phyloP scores from a whole-genome alignment of 2,797 vertebrate species.

The Gymnothorax reevesii region DNA sequence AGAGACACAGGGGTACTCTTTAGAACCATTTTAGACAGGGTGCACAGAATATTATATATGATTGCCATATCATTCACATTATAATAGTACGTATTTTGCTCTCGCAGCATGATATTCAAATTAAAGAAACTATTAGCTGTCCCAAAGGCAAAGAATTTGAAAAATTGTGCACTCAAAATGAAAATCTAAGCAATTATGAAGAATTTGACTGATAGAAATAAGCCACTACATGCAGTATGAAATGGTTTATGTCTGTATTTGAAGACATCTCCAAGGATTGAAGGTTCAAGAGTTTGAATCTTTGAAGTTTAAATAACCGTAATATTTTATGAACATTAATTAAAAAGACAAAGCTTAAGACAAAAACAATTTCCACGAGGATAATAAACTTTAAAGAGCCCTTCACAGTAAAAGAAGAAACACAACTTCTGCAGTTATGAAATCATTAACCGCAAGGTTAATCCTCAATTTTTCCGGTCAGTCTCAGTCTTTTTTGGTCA shows the following conservation, averaged over 20 bases:
- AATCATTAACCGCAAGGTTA: neutral
- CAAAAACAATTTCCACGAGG: neutral
- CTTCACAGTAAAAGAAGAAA: neutral
- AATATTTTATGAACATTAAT: neutral
- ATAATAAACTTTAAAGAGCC: constrained; percentile 10
- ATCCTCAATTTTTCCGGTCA: constrained; percentile 16
- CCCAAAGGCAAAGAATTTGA: neutral
- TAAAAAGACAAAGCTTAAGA: neutral
- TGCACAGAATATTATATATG: neutral
- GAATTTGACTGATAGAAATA: neutral
- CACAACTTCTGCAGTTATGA: neutral
- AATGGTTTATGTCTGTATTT: neutral
- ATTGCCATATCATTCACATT: neutral
- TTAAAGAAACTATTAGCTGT: neutral
- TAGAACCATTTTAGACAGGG: too few species aligned
- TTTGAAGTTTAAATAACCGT: neutral
- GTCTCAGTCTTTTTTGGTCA: constrained; percentile 25
- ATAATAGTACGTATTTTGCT: neutral
- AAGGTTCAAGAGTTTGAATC: neutral
- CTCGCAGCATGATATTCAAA: neutral
- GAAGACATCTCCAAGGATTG: neutral
- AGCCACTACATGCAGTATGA: neutral
- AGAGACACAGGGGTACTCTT: too few species aligned
- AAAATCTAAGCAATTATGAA: neutral
- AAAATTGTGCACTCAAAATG: neutral